Percentiles rank a stretch among this genome's conserved stretches.
phyloP scores from a whole-genome alignment of 2,113 vertebrate species.

The Anoura caudifer region DNA sequence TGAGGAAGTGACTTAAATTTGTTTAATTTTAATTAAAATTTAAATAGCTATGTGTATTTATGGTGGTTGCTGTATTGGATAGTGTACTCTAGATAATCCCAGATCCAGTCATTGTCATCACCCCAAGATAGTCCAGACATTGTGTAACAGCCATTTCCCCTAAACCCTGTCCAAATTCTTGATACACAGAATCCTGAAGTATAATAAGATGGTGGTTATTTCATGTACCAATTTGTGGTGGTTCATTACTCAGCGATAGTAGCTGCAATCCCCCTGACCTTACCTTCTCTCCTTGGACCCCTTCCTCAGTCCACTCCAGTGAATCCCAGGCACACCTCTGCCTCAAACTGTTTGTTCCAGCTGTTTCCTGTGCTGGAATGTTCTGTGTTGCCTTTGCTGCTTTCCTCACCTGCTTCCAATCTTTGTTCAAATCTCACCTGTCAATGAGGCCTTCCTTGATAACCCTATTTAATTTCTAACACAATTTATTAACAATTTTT shows the following conservation, averaged over 20 bases:
- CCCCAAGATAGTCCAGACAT: not conserved
- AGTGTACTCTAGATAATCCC: not conserved
- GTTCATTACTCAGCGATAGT: not conserved
- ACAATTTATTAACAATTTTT: not conserved
- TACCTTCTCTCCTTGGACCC: not conserved
- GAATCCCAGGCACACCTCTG: not conserved
- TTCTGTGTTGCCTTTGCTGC: not conserved
- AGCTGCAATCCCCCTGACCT: not conserved
- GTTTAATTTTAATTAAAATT: not conserved
- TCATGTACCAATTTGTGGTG: not conserved
- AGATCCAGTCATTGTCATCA: not conserved
- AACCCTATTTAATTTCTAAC: not conserved
- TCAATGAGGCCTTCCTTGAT: not conserved
- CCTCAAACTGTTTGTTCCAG: not conserved
- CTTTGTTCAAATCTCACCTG: not conserved
- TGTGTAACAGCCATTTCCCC: not conserved
- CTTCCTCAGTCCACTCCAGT: not conserved
- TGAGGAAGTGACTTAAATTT: not conserved
- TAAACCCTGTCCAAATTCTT: not conserved
- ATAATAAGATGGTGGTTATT: not conserved
- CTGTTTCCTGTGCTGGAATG: not conserved
- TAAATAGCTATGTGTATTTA: not conserved
- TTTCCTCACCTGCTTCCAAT: not conserved
- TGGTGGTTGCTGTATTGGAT: not conserved
- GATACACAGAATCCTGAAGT: not conserved